Evolutionary conservation across 1,140 invertebrate species (phyloP).

Genomic region (Euwallacea similis): DNA sequence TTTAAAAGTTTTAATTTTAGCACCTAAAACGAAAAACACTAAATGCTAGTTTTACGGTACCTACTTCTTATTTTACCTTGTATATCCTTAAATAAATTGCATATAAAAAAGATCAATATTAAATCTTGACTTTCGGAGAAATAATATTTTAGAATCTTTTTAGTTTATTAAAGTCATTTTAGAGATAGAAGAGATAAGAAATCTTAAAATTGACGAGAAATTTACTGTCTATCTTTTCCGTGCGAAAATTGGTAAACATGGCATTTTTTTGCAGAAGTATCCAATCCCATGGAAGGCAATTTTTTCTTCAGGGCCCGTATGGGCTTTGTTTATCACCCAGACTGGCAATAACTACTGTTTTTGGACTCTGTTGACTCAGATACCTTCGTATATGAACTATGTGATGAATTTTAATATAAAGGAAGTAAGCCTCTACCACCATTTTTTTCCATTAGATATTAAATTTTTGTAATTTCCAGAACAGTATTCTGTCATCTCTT

Average conservation of each 20-base stretch:
- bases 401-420: constrained; percentile 79
- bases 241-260: background rate
- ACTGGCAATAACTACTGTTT: constrained; percentile 91
- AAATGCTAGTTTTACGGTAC: no score
- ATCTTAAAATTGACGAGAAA: background rate
- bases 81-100: background rate
- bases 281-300: constrained; percentile 76
- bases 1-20: no score
- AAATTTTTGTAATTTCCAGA: constrained; percentile 67
- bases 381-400: constrained; percentile 86
- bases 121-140: no score
- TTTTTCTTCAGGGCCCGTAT: constrained; percentile 74
- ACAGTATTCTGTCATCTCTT: constrained; percentile 74
- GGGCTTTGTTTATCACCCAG: constrained; percentile 78
- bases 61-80: background rate
- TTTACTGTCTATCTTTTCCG: background rate
- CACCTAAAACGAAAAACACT: no score
- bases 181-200: no score
- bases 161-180: no score
- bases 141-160: no score
- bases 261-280: constrained; percentile 54
- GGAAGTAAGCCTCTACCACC: constrained; percentile 55
- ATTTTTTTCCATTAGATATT: constrained; percentile 57
- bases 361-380: constrained; percentile 86
- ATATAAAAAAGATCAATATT: background rate